phyloP scores from a whole-genome alignment of 2,888 invertebrate genomes.

The Julus scanicus region DNA sequence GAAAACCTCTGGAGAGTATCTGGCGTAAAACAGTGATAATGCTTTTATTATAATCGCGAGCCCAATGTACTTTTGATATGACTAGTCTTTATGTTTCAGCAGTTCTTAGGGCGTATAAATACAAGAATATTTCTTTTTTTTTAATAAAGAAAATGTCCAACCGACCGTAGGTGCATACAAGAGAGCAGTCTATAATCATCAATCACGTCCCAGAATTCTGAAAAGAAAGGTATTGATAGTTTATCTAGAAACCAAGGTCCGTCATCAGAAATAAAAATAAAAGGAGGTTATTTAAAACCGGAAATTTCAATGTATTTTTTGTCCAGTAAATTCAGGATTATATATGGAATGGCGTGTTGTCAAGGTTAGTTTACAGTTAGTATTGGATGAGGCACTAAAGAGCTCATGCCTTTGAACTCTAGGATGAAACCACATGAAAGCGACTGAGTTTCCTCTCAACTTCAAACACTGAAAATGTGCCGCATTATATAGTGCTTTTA shows the following conservation, averaged over 20 bases:
- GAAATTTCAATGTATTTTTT: background rate
- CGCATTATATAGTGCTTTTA: no score
- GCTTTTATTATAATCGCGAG: constrained; percentile 2
- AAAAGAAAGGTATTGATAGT: background rate
- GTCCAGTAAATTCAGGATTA: no score
- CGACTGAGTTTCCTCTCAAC: background rate
- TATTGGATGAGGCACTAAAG: no score
- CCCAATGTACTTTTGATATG: background rate
- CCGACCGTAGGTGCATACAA: background rate
- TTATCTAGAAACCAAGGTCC: background rate
- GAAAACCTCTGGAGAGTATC: background rate
- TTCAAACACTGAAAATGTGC: no score
- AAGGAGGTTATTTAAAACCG: background rate
- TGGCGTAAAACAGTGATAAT: constrained; percentile 19
- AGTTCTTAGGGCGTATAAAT: background rate
- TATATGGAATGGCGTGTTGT: no score
- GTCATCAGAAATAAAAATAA: background rate
- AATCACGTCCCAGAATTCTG: background rate
- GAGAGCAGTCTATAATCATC: background rate
- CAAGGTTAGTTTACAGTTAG: no score
- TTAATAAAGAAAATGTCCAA: background rate
- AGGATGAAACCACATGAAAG: background rate
- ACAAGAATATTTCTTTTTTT: background rate
- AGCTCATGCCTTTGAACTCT: background rate
- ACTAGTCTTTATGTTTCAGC: constrained; percentile 17